Evolutionary conservation across 2,888 invertebrate species (phyloP).

Genomic region (Drosophila silvestris): DNA sequence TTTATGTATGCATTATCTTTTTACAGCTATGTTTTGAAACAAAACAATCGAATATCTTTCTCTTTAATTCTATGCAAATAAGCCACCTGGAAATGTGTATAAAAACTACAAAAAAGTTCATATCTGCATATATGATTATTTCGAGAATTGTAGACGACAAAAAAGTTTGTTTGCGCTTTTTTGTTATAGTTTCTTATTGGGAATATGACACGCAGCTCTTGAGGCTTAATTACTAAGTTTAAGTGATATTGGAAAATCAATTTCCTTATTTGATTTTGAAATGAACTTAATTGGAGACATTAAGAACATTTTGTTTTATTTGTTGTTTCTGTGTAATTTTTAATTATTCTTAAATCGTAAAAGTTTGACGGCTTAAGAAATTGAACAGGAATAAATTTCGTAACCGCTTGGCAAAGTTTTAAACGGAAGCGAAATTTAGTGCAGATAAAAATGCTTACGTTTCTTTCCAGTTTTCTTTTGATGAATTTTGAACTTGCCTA

Average conservation of each 20-base stretch:
- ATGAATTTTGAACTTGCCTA: not conserved
- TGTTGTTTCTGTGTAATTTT: not conserved
- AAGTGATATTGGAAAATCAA: not conserved
- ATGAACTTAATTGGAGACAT: not conserved
- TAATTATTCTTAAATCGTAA: not conserved
- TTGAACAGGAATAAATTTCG: not conserved
- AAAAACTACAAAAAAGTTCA: not conserved
- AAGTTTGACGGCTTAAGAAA: not conserved
- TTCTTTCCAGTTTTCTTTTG: not conserved
- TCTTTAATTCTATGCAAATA: not conserved
- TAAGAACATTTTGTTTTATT: not conserved
- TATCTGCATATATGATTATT: not conserved
- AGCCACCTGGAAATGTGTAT: not conserved
- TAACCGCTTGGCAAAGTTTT: not conserved
- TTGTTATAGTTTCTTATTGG: not conserved
- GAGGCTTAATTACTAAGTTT: not conserved
- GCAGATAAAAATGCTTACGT: not conserved
- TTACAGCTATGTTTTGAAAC: not conserved
- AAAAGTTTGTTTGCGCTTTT: not conserved
- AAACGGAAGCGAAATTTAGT: not conserved
- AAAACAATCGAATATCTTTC: not conserved
- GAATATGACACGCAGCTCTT: too few species aligned
- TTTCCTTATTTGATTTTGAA: not conserved
- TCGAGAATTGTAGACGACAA: not conserved
- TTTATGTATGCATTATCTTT: too few species aligned